Evolutionary conservation across 2,113 vertebrate species (phyloP).

Genomic region (Cebus imitator): DNA sequence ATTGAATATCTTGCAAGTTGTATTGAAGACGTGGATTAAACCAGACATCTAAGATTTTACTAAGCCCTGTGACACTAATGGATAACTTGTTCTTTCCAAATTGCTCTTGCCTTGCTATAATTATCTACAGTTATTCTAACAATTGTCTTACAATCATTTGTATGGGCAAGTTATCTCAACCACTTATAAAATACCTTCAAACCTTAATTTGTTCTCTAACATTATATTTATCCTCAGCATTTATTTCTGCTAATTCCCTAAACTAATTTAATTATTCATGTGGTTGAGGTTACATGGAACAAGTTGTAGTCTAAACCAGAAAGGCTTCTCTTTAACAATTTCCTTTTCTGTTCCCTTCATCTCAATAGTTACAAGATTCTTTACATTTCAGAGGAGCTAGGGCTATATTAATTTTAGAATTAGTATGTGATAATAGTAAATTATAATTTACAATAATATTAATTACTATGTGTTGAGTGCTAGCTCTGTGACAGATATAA

Average conservation of each 20-base stretch:
- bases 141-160: neutral
- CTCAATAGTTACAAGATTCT: neutral
- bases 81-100: neutral
- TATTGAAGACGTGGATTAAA: neutral
- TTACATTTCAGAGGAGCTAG: neutral
- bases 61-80: neutral
- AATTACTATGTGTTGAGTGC: neutral
- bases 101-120: neutral
- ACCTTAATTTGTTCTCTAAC: neutral
- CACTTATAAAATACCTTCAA: neutral
- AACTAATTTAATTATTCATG: neutral
- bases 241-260: neutral
- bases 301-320: neutral
- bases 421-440: neutral
- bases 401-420: neutral
- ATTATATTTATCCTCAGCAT: neutral
- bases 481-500: neutral
- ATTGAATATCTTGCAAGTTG: neutral
- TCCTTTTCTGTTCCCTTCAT: neutral
- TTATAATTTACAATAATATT: slow-evolving; percentile 4
- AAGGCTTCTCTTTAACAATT: neutral
- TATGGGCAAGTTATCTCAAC: neutral
- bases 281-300: neutral
- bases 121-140: neutral
- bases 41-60: neutral